Percentiles rank a stretch among this genome's conserved stretches.
These are phyloP conservation scores for Pseudochaenichthys georgianus DNA, from an alignment of 2,797 vertebrate species.

Conservation along the genomic window DNA sequence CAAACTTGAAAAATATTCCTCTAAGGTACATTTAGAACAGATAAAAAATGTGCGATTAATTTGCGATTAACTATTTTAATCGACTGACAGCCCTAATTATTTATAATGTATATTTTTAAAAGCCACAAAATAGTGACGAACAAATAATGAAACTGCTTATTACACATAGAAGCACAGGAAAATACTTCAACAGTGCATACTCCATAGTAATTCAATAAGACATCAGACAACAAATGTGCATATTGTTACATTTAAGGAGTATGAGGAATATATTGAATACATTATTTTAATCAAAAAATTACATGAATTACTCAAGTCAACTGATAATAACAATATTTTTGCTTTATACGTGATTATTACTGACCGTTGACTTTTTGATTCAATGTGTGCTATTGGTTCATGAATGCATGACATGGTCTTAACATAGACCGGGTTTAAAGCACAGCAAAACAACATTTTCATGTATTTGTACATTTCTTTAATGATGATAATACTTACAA, in stretches of 20 bases:
- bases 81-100: not conserved
- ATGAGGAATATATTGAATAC: too few relatives aligned
- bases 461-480: not conserved
- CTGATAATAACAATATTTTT: not conserved
- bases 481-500: constrained; percentile 90
- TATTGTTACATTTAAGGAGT: not conserved
- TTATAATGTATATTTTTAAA: not conserved
- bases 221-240: not conserved
- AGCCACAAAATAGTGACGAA: fast-evolving
- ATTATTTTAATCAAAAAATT: not conserved
- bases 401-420: too few relatives aligned
- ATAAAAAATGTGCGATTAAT: too few relatives aligned
- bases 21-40: too few relatives aligned
- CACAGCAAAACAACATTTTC: not conserved
- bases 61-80: too few relatives aligned
- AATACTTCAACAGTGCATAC: not conserved
- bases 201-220: not conserved
- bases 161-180: not conserved
- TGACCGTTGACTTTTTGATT: not conserved
- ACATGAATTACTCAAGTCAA: too few relatives aligned
- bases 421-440: too few relatives aligned
- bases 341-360: not conserved
- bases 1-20: too few relatives aligned
- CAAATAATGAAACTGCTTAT: not conserved
- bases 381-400: not conserved